A percentile compares a stretch with the other conserved stretches of the same genome.
phyloP scores from a whole-genome alignment of 1,140 invertebrate species.

The Harlomillsia oculata region DNA sequence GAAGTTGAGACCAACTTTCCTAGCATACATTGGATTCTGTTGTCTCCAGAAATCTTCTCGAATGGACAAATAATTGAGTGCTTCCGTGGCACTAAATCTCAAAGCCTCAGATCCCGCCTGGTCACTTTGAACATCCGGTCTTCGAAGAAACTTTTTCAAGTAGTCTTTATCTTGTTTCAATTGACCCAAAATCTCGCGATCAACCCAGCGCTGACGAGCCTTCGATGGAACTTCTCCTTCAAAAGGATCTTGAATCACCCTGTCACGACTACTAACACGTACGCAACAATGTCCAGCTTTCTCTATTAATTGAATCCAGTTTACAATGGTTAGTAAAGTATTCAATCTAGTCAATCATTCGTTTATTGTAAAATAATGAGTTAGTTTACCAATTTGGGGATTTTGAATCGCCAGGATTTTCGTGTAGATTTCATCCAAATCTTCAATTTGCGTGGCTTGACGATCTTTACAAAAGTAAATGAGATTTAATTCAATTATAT shows the following conservation, averaged over 20 bases:
- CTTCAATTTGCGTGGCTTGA: slow-evolving; percentile 30
- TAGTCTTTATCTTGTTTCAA: slow-evolving; percentile 68
- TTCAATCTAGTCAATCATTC: too few relatives aligned
- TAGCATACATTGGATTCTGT: slow-evolving; percentile 34
- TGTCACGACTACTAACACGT: background rate
- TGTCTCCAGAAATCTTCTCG: slow-evolving; percentile 33
- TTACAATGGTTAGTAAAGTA: too few relatives aligned
- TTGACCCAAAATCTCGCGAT: slow-evolving; percentile 54
- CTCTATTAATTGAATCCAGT: background rate
- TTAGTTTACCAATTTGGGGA: too few relatives aligned
- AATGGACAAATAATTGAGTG: slow-evolving; percentile 30
- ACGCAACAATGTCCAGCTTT: slow-evolving; percentile 5
- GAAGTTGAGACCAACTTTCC: slow-evolving; percentile 24
- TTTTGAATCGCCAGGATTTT: slow-evolving; percentile 22
- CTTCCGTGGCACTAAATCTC: slow-evolving; percentile 28
- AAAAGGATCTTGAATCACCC: background rate
- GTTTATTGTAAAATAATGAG: too few relatives aligned
- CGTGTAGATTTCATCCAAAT: slow-evolving; percentile 24
- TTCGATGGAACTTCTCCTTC: background rate
- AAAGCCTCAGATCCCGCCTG: slow-evolving; percentile 12
- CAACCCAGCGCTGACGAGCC: slow-evolving; percentile 35
- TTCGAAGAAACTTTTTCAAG: slow-evolving; percentile 60
- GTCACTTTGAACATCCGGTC: slow-evolving; percentile 38
- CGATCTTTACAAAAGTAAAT: slow-evolving; percentile 7
- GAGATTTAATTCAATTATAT: background rate